Evolutionary conservation across 2,888 invertebrate species (phyloP).

Genomic region (Melangyna quadrimaculata): DNA sequence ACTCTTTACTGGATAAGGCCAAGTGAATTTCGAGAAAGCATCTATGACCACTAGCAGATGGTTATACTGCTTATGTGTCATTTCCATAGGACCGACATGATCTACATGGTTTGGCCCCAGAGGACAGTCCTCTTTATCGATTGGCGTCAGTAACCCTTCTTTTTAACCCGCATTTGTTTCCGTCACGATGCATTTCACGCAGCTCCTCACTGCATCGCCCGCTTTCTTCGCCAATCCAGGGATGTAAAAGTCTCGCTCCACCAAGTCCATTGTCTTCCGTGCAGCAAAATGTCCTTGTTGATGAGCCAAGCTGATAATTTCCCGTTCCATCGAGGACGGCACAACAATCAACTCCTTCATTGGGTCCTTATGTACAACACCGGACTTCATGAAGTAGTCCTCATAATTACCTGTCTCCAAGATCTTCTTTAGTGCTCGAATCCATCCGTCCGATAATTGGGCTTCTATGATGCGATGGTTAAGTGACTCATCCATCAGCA

Average conservation of each 20-base stretch:
- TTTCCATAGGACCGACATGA: too few species aligned
- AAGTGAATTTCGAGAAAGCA: constrained; percentile 67
- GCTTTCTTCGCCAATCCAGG: neutral
- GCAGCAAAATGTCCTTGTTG: constrained; percentile 32
- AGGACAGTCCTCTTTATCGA: too few species aligned
- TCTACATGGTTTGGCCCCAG: too few species aligned
- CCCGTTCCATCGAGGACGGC: constrained; percentile 19
- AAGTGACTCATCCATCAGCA: too few species aligned
- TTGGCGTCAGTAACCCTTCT: constrained; percentile 73
- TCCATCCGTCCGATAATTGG: too few species aligned
- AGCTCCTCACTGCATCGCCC: constrained; percentile 34
- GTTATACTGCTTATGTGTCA: too few species aligned
- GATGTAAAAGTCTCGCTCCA: constrained; percentile 1
- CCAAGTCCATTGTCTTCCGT: constrained; percentile 1
- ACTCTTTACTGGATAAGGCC: too few species aligned
- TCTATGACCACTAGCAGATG: constrained; percentile 76
- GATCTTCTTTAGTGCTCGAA: too few species aligned
- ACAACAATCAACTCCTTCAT: constrained; percentile 14
- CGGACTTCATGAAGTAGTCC: neutral
- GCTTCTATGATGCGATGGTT: too few species aligned
- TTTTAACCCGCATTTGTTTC: constrained; percentile 67
- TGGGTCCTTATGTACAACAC: neutral
- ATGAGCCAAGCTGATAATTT: constrained; percentile 19
- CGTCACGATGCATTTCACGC: constrained; percentile 32
- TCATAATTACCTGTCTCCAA: neutral